Conservation (phyloP, 53 echinoderm and acorn worm species). For the Luidia sarsii region DNA sequence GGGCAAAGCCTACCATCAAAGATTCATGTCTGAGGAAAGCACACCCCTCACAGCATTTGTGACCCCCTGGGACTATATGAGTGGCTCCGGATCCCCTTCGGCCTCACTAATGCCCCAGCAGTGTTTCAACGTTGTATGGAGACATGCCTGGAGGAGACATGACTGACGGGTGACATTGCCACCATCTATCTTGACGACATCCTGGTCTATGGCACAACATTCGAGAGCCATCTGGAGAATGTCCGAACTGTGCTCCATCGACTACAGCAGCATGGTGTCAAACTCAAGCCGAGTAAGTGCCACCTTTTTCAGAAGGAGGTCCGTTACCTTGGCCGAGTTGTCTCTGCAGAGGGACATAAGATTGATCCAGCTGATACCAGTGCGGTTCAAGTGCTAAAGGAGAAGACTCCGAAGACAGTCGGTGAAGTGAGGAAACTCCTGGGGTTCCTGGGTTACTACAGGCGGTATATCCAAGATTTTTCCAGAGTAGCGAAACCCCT, state of each 20-base stretch:
- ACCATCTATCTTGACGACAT: conserved; percentile 75
- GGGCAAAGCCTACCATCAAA: conserved; percentile 78
- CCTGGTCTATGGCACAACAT: conserved; percentile 62
- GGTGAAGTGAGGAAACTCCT: conserved; percentile 68
- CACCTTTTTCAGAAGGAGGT: conserved; percentile 61
- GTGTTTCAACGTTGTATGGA: conserved; percentile 78
- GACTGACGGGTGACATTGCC: conserved; percentile 60
- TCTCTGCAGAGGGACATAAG: conserved; percentile 55
- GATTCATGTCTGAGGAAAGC: conserved; percentile 50
- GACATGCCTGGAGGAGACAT: conserved; percentile 58
- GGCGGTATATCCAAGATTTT: conserved; percentile 47
- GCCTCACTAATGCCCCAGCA: conserved; percentile 73
- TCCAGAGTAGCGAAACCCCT: conserved; percentile 37
- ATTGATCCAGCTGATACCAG: conserved; percentile 61
- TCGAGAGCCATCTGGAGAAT: conserved; percentile 52
- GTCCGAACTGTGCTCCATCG: conserved; percentile 46
- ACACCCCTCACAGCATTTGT: conserved; percentile 63
- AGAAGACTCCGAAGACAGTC: conserved; percentile 42
- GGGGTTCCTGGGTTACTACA: conserved; percentile 56
- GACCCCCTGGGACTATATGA: conserved; percentile 64
- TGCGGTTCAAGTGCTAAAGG: conserved; percentile 57
- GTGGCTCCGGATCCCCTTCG: too few species aligned
- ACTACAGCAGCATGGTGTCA: conserved; percentile 51
- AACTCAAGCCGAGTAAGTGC: conserved; percentile 62
- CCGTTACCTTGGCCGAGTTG: conserved; percentile 56